A percentile compares a stretch with the other conserved stretches of the same genome.
These are phyloP conservation scores for Falco punctatus DNA, from an alignment of 2,113 vertebrate genomes.

Conservation along the genomic window DNA sequence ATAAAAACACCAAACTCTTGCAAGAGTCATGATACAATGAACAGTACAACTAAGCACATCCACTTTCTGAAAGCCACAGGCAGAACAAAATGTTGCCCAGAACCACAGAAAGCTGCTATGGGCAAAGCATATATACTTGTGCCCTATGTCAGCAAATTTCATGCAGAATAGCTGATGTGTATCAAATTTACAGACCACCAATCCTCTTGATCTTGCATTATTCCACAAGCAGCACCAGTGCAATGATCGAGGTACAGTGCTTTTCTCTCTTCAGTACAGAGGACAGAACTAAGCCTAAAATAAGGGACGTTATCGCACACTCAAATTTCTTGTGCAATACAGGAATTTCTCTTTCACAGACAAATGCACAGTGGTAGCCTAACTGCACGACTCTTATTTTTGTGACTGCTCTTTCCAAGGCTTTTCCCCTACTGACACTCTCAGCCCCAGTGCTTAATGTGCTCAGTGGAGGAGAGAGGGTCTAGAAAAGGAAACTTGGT, in stretches of 20 bases:
- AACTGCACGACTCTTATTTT: background rate
- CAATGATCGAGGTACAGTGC: background rate
- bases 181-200: background rate
- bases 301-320: background rate
- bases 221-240: background rate
- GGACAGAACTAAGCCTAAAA: background rate
- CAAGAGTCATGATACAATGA: background rate
- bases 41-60: background rate
- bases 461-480: background rate
- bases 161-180: background rate
- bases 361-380: background rate
- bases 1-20: background rate
- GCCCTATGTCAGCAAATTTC: background rate
- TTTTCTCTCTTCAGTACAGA: background rate
- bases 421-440: background rate
- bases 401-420: background rate
- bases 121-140: background rate
- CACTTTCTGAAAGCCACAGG: background rate
- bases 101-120: background rate
- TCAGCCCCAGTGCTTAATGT: background rate
- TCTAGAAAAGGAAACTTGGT: background rate
- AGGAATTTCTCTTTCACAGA: background rate
- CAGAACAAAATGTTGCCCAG: background rate
- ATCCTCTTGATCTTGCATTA: background rate
- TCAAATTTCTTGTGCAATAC: background rate